phyloP scores from a whole-genome alignment of 2,113 vertebrate genomes.

The Mugil cephalus region DNA sequence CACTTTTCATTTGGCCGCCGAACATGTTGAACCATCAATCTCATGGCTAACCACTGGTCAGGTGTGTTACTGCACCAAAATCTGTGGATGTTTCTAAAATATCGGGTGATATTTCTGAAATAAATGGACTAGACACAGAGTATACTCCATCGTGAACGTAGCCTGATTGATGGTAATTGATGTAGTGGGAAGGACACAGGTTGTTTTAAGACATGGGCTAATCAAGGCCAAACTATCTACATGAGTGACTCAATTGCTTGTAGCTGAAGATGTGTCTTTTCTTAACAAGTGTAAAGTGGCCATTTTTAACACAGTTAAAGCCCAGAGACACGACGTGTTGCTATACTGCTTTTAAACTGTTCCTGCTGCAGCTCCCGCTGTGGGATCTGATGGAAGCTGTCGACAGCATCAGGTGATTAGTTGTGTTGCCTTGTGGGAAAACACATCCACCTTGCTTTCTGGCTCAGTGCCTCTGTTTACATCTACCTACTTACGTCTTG shows the following conservation, averaged over 20 bases:
- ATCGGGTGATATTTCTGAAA: too few species aligned
- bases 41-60: too few species aligned
- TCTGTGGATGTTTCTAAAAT: too few species aligned
- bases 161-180: too few species aligned
- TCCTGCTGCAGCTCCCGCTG: constrained; percentile 9
- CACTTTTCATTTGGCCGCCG: too few species aligned
- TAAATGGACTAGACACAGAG: too few species aligned
- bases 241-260: not conserved
- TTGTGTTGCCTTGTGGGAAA: constrained; percentile 38
- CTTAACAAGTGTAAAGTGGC: not conserved
- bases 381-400: constrained; percentile 15
- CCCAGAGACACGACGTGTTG: not conserved
- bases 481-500: constrained; percentile 41
- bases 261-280: not conserved
- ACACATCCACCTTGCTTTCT: constrained; percentile 29
- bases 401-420: constrained; percentile 37
- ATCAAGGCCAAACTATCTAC: not conserved
- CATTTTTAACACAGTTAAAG: not conserved
- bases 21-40: too few species aligned
- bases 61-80: too few species aligned
- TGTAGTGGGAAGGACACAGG: too few species aligned
- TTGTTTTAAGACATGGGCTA: too few species aligned
- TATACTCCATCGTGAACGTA: too few species aligned
- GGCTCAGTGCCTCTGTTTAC: constrained; percentile 54
- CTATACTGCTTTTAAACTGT: not conserved